Conservation (phyloP, 2,113 vertebrate genomes). For the Hemibagrus wyckioides region DNA sequence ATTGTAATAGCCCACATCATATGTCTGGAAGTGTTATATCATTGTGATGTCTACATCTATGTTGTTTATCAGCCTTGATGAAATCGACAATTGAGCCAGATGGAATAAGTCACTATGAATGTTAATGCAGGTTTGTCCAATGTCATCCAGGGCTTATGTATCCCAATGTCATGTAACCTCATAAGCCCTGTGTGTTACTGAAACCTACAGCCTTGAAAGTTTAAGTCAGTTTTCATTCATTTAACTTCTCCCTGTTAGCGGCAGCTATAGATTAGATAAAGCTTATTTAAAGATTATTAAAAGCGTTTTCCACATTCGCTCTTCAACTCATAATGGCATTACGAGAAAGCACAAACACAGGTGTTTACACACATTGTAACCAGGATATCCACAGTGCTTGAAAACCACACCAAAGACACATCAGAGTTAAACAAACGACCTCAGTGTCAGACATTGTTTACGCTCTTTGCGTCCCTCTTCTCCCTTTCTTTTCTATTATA, state of each 20-base stretch:
- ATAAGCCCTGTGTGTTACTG: background rate
- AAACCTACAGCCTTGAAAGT: background rate
- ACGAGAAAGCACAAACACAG: background rate
- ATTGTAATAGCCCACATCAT: background rate
- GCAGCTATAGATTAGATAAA: background rate
- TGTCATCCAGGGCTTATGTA: background rate
- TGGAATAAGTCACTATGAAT: background rate
- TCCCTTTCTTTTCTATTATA: conserved; percentile 20
- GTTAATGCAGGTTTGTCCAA: background rate
- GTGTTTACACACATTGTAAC: background rate
- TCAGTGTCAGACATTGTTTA: conserved; percentile 16
- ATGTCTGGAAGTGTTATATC: background rate
- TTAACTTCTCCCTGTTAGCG: background rate
- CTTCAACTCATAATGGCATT: background rate
- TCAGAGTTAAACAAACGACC: conserved; percentile 24
- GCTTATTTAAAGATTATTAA: background rate
- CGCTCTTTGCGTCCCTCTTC: conserved; percentile 2
- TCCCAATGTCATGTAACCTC: no score
- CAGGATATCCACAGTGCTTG: background rate
- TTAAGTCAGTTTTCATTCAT: background rate
- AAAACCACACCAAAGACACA: conserved; percentile 8
- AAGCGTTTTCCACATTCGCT: background rate
- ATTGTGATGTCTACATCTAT: background rate
- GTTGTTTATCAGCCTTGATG: background rate
- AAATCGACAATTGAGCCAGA: background rate